Percentiles rank a stretch among this genome's conserved stretches.
Conservation (phyloP, 2,888 invertebrate genomes). For the Hylaea fasciaria region DNA sequence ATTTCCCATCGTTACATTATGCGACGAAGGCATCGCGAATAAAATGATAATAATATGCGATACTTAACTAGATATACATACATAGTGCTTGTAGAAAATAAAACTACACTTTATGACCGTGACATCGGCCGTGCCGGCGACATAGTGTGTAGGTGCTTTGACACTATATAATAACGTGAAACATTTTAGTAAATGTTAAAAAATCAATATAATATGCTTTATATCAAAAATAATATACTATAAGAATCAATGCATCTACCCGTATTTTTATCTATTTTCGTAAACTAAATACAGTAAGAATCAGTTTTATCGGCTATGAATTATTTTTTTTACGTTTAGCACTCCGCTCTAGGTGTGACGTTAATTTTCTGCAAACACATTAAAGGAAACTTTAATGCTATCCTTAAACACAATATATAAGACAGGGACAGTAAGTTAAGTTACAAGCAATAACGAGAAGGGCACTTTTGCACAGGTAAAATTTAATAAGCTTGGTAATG, state of each 20-base stretch:
- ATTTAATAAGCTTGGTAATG: background rate
- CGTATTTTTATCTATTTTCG: slow-evolving; percentile 17
- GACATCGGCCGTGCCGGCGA: too few species aligned
- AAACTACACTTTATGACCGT: too few species aligned
- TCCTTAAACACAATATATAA: slow-evolving; percentile 25
- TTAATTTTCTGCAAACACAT: slow-evolving; percentile 67
- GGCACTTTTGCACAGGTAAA: background rate
- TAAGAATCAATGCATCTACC: too few species aligned
- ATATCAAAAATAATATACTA: too few species aligned
- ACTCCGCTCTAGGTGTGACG: slow-evolving; percentile 60
- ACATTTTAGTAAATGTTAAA: slow-evolving; percentile 10
- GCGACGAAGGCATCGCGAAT: too few species aligned
- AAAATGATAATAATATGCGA: too few species aligned
- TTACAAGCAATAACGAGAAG: slow-evolving; percentile 3
- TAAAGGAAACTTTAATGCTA: slow-evolving; percentile 64
- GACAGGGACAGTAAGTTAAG: slow-evolving; percentile 25
- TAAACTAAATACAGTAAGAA: slow-evolving; percentile 46
- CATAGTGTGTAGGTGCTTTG: too few species aligned
- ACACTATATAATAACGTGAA: too few species aligned
- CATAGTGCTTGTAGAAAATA: too few species aligned
- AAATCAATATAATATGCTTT: background rate
- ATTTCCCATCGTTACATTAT: too few species aligned
- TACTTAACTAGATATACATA: too few species aligned
- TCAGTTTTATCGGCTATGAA: slow-evolving; percentile 57
- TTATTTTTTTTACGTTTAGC: slow-evolving; percentile 59